phyloP scores from a whole-genome alignment of 2,113 vertebrate species.

The Chlorodrepanis virens region DNA sequence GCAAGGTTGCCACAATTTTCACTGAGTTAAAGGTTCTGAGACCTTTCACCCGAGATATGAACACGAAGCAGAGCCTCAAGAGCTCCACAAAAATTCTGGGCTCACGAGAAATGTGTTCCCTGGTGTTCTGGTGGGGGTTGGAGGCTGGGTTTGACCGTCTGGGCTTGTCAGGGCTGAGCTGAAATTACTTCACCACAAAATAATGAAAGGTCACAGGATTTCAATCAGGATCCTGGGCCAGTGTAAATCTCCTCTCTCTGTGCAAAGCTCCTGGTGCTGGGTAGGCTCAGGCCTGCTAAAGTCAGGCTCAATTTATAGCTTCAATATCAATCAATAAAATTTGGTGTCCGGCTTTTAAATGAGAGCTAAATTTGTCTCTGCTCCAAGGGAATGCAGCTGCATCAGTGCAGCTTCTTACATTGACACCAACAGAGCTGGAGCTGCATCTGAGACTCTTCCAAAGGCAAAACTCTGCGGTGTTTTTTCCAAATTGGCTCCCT shows the following conservation, averaged over 20 bases:
- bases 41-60: neutral
- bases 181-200: neutral
- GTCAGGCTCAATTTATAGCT: slow-evolving; percentile 7
- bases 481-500: neutral
- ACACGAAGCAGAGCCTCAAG: neutral
- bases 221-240: neutral
- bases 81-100: neutral
- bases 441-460: neutral
- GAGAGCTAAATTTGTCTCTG: neutral
- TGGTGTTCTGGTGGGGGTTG: neutral
- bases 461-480: neutral
- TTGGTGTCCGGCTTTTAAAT: neutral
- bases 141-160: neutral
- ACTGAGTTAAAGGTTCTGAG: neutral
- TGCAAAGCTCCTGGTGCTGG: neutral
- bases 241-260: neutral
- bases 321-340: slow-evolving; percentile 2
- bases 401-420: neutral
- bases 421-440: neutral
- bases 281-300: neutral
- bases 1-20: neutral
- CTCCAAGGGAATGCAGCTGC: neutral
- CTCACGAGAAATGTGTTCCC: neutral
- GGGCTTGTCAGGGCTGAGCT: neutral
- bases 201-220: slow-evolving; percentile 37